Evolutionary conservation across 1,140 invertebrate genomes (phyloP), one percentile per base, ranked within the genome.

Genomic region (Orius insidiosus): DNA sequence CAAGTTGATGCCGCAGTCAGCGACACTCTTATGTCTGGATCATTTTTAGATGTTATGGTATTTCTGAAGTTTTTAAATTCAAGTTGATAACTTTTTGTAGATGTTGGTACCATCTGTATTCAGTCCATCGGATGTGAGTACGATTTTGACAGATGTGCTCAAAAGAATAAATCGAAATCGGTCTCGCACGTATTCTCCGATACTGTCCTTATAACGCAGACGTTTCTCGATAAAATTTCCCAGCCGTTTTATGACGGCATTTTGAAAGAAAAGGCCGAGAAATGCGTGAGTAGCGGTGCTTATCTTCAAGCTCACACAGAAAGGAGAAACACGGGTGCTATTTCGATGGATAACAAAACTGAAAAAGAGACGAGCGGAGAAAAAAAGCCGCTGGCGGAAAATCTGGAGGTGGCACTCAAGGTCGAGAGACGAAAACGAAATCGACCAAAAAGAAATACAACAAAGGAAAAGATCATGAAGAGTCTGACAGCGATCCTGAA

Each of bases 391-490:
- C 76, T 19, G 71, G 73, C 48, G 86, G 87, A 3, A 92, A 92
- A 70, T 72, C 70, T 38, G 87, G 88, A 19, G 88, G 90, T 31
- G 89, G 89, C 9, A 77, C 76, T 24, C 89, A 94, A 65, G 92
- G 90, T 1, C 69, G 92, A 45, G 92, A 97, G 68, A 92, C 88
- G 1, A 96, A 94, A 67, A 95, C 85, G 0, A 94, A 92, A 62
- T 81, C 89, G 5, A 82, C 81, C 0, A 97, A 97, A 57, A 85
- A 84, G 56, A 68, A 68, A 31, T 64, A 68, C 51, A 70, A 75
- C 59, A 63, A 64, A 48, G 64, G 61, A 55, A 52, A 52, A 33
- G 57, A 64, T 30, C 69, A 74, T 46, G 69, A 68, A 32, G 76
- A 78, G 54, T 75, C 72, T 30, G 53, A 52, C 49, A 30, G 30